Base-by-base conservation (phyloP, 2,888 invertebrate species). In the Autographa pulchrina region DNA sequence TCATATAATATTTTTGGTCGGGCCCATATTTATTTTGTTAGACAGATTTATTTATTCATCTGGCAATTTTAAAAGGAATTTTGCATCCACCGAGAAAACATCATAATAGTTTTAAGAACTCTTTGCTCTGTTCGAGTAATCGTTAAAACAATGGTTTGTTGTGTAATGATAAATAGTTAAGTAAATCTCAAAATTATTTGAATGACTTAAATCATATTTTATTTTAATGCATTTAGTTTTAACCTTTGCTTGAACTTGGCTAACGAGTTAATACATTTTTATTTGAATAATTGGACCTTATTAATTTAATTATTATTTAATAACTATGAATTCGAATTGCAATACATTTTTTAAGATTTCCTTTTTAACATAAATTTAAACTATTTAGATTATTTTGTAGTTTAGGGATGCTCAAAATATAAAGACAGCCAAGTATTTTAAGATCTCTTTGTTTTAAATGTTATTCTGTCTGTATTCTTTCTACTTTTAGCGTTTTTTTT, bases 341-440 rank as follows among this genome's bases (percentile, higher is more conserved):
- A 89, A 89, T 88, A 89, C 75, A 84, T 75, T 82, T 56, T 85
- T 85, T 82, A 83, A 84, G 76, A 80, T 83, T 81, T 85, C 48
- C 80, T 85, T 83, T 78, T 84, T 80, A 80, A 79, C 71, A 68
- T 81, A 83, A 82, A 85, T 70, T 74, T 86, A 73, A 81, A 72
- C 77, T 73, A 56, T 80, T 74, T 76, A 85, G 82, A 80, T 74
- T 85, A 83, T 81, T 76, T 77, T 84, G 75, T 85, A 89, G 85
- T 86, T 86, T 87, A 84, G 87, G 85, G 80, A 90, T 90, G 94
- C 94, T 94, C 94, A 94, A 93, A 87, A 85, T 86, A 77, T 85
- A 90, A 90, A 90, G 90, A 91, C 90, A 88, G 85, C 83, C 85
- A 78, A 78, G 70, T 82, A 86, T 84, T 84, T 70, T 86, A 86